Evolutionary conservation across 2,797 vertebrate genomes (phyloP), one percentile per base, ranked within the genome.

Genomic region (Discoglossus pictus): DNA sequence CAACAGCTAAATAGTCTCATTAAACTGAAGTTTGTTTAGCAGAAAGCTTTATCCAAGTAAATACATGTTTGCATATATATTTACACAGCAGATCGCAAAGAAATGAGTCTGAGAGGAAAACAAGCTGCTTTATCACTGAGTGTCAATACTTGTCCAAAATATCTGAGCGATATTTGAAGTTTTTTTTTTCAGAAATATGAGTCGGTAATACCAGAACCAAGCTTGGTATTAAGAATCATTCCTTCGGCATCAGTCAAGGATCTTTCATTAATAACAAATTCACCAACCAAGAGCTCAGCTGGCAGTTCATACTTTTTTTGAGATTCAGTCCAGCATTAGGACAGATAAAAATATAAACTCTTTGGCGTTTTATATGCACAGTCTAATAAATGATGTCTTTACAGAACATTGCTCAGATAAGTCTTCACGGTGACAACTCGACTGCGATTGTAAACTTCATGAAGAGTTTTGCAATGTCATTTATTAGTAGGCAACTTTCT

Each of bases 21-120:
- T 25, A 52, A 68, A 54, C 15, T 40, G 8, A 61, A 56, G 20
- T 68, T 53, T 53, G 34, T 48, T 61, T 53, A 61, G 56, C 50
- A 25, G 58, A 36, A 35, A 25, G 58, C 58, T 13, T 10, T 23
- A n/a, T 54, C 58, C 51, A 61, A 54, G 54, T 68, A 56, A 68
- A 61, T 60, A 7, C 40, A 39, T n/a, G 51, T 50, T 25, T 10
- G 7, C 20, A 47, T 20, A 53, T 61, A 7, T 35, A 54, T 68
- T 46, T 43, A 4, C 7, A 16, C 21, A 47, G 17, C n/a, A 42
- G n/a, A 38, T 13, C 18, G 18, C 4, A 34, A 27, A 10, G n/a
- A 40, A 61, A 54, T 24, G 9, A 47, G 55, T 55, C 40, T 55
- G 59, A 6, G 21, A 34, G 5, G 62, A 23, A 36, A 38, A 39